Conservation (phyloP, 2,113 vertebrate genomes). For the Osmerus mordax region DNA sequence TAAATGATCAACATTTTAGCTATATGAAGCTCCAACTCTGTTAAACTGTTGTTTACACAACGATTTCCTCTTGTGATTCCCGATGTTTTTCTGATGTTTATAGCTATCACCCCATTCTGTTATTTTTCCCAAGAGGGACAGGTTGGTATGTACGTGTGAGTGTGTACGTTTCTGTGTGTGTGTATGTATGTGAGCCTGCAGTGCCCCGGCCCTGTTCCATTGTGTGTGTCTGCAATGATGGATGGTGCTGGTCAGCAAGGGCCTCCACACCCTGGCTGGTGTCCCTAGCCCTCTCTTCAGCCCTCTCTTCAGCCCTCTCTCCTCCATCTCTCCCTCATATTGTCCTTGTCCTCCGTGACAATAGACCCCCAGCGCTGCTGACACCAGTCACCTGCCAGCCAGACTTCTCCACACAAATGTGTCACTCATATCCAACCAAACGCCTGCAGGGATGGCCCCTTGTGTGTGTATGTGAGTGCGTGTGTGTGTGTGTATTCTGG, state of each 20-base stretch:
- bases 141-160: no score
- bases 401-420: slow-evolving; percentile 65
- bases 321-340: slow-evolving; percentile 50
- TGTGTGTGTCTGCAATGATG: slow-evolving; percentile 55
- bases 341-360: slow-evolving; percentile 66
- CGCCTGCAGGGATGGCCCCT: slow-evolving; percentile 48
- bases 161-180: not conserved
- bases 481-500: slow-evolving; percentile 50
- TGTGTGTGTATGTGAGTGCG: slow-evolving; percentile 18
- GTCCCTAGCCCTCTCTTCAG: slow-evolving; percentile 20
- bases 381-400: slow-evolving; percentile 72
- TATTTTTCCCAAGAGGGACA: no score
- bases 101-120: no score
- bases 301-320: slow-evolving; percentile 42
- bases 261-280: slow-evolving; percentile 49
- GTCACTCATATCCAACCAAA: slow-evolving; percentile 19
- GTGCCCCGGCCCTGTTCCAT: slow-evolving; percentile 35
- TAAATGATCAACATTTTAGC: no score
- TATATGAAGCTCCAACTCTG: no score
- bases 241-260: slow-evolving; percentile 52
- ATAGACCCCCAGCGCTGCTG: slow-evolving; percentile 61
- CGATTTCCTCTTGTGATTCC: no score
- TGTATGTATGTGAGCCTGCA: slow-evolving; percentile 3
- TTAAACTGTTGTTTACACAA: no score
- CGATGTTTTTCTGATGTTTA: no score